Conservation (phyloP, 35 echinoderm and acorn worm species). For the Diadema setosum region DNA sequence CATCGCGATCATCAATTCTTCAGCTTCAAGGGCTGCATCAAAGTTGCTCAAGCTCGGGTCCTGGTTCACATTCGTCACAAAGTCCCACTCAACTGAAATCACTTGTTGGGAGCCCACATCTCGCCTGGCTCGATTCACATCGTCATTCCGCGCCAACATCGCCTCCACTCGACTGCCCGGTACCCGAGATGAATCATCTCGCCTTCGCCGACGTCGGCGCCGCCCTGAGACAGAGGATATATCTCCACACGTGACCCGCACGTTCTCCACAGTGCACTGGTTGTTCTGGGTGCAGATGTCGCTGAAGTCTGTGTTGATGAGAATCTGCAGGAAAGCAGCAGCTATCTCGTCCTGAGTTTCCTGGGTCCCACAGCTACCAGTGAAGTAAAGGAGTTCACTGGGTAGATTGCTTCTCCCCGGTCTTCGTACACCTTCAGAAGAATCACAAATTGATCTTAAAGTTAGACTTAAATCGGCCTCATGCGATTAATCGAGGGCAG, state of each 20-base stretch:
- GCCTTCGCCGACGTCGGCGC: not conserved
- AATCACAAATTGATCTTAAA: not conserved
- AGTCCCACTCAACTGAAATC: not conserved
- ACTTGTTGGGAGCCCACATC: not conserved
- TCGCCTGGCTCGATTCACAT: not conserved
- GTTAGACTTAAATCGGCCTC: not conserved
- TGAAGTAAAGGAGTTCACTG: conserved; percentile 23
- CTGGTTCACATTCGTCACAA: not conserved
- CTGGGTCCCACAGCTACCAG: conserved; percentile 14
- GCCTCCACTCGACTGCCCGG: no score
- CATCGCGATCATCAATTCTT: conserved; percentile 6
- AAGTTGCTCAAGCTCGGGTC: not conserved
- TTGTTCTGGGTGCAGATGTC: conserved; percentile 12
- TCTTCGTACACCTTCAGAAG: not conserved
- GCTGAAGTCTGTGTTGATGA: not conserved
- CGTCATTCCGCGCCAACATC: not conserved
- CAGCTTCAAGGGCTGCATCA: conserved; percentile 5
- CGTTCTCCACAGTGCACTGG: conserved; percentile 25
- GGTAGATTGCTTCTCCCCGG: not conserved
- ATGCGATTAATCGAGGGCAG: not conserved
- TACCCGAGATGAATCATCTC: not conserved
- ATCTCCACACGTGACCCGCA: conserved; percentile 12
- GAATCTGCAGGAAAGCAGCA: not conserved
- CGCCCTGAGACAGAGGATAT: not conserved
- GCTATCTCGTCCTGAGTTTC: not conserved